Conservation (phyloP, 2,113 vertebrate species). For the Oreochromis niloticus region DNA sequence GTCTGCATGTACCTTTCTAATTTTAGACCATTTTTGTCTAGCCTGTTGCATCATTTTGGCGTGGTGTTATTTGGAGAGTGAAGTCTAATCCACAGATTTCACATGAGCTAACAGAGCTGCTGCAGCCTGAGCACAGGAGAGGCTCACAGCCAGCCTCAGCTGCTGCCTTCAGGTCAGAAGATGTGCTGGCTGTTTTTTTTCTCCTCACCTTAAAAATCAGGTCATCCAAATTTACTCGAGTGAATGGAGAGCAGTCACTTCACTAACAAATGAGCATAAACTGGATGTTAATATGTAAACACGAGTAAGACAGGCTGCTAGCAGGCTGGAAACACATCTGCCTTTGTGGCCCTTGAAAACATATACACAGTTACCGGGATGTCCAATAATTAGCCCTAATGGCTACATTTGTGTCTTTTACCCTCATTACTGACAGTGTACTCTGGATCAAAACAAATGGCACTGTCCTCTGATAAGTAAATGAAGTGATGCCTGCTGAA, state of each 20-base stretch:
- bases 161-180: conserved; percentile 2
- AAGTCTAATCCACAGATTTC: not conserved
- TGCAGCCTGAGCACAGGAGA: not conserved
- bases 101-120: not conserved
- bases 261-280: not conserved
- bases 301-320: not conserved
- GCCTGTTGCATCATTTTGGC: conserved; percentile 25
- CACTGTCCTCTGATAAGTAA: not conserved
- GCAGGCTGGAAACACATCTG: not conserved
- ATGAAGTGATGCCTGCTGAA: not conserved
- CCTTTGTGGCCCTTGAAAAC: not conserved
- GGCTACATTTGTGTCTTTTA: not conserved
- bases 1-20: not conserved
- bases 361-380: too few species aligned
- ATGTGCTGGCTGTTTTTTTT: not conserved
- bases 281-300: not conserved
- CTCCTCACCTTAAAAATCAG: conserved; percentile 15
- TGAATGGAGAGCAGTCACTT: not conserved
- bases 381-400: not conserved
- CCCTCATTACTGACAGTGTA: not conserved
- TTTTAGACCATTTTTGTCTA: not conserved
- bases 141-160: not conserved
- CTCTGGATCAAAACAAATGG: not conserved
- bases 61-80: not conserved
- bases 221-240: conserved; percentile 17